Conservation (phyloP, 2,113 vertebrate genomes). For the Poeciliopsis occidentalis region DNA sequence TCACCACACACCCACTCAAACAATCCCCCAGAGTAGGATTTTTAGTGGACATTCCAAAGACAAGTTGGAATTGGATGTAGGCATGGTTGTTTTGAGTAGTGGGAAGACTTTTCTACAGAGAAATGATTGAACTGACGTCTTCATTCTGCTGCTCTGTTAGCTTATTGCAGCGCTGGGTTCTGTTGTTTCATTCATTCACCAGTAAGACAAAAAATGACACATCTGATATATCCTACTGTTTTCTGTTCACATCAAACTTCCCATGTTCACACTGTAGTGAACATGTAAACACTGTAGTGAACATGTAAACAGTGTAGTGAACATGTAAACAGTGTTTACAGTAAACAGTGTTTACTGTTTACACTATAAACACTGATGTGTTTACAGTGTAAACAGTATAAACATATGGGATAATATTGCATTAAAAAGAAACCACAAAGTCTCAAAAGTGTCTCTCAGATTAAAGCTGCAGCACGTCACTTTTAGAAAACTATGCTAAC, state of each 20-base stretch:
- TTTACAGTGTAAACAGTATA: neutral
- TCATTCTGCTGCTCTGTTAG: conserved; percentile 13
- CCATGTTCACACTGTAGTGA: neutral
- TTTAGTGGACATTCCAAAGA: conserved; percentile 24
- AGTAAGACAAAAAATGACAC: too few relatives aligned
- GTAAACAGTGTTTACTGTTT: too few relatives aligned
- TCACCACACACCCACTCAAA: conserved; percentile 3
- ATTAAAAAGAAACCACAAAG: neutral
- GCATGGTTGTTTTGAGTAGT: conserved; percentile 18
- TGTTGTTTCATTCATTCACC: neutral
- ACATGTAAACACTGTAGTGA: too few relatives aligned
- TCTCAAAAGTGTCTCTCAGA: neutral
- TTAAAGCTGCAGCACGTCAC: neutral
- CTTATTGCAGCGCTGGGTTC: conserved; percentile 3
- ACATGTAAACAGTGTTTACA: too few relatives aligned
- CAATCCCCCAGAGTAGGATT: conserved; percentile 6
- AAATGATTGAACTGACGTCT: conserved; percentile 30
- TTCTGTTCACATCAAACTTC: neutral
- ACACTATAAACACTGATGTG: too few relatives aligned
- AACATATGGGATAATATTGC: neutral
- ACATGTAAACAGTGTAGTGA: too few relatives aligned
- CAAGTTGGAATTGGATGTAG: conserved; percentile 27
- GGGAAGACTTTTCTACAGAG: conserved; percentile 3
- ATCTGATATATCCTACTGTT: neutral
- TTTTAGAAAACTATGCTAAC: too few relatives aligned